These are phyloP conservation scores for Amblyopsis hoosieri DNA, from an alignment of 2,797 vertebrate genomes.

Conservation along the genomic window DNA sequence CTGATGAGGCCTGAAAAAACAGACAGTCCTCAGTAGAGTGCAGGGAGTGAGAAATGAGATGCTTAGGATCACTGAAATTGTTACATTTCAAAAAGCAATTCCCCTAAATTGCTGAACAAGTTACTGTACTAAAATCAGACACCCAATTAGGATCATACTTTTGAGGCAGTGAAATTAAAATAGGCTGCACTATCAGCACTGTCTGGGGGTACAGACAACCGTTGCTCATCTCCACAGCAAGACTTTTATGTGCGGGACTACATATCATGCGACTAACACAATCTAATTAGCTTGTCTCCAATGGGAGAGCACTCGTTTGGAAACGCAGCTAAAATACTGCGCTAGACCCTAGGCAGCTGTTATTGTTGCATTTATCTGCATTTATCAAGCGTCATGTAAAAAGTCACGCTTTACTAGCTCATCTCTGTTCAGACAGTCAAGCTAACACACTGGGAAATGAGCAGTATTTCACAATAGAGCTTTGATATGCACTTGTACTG, in stretches of 20 bases:
- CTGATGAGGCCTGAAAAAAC: constrained; percentile 63
- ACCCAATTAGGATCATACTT: constrained; percentile 78
- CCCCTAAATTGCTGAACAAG: constrained; percentile 74
- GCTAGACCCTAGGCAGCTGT: constrained; percentile 62
- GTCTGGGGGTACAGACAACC: constrained; percentile 65
- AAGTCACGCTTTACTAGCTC: constrained; percentile 66
- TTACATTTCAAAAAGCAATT: constrained; percentile 77
- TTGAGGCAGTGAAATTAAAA: constrained; percentile 69
- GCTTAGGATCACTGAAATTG: constrained; percentile 67
- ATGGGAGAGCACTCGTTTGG: constrained; percentile 61
- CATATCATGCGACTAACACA: constrained; percentile 74
- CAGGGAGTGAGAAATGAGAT: constrained; percentile 63
- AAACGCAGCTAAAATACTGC: constrained; percentile 51
- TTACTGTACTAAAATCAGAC: constrained; percentile 73
- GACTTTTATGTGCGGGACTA: constrained; percentile 73
- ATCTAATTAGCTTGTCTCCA: constrained; percentile 77
- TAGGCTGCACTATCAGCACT: constrained; percentile 68
- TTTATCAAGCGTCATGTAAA: constrained; percentile 70
- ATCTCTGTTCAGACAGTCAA: constrained; percentile 72
- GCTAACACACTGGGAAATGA: constrained; percentile 80
- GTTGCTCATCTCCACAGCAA: constrained; percentile 64
- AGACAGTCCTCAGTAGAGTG: constrained; percentile 48
- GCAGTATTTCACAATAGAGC: constrained; percentile 58
- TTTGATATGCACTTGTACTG: constrained; percentile 62
- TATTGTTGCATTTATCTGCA: constrained; percentile 72